phyloP scores from a whole-genome alignment of 2,113 vertebrate species.

The Ursus arctos region DNA sequence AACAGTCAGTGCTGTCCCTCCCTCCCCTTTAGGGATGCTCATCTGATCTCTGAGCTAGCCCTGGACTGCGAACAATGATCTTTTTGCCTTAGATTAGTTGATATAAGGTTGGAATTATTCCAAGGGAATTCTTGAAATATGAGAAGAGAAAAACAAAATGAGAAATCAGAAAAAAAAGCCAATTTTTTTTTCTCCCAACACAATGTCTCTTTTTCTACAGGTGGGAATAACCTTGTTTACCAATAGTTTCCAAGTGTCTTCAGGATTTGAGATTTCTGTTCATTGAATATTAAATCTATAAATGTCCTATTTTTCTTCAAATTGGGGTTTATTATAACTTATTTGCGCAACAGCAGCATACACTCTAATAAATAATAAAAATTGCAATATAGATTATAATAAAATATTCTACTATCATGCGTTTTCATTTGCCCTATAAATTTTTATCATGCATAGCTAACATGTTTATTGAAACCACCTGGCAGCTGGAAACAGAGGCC shows the following conservation, averaged over 20 bases:
- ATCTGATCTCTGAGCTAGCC: not conserved
- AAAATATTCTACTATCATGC: not conserved
- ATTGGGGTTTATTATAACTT: not conserved
- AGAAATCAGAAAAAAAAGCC: not conserved
- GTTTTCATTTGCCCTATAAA: not conserved
- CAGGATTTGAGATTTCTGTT: not conserved
- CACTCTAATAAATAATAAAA: not conserved
- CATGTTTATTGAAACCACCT: not conserved
- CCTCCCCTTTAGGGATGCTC: not conserved
- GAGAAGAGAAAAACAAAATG: not conserved
- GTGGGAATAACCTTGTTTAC: not conserved
- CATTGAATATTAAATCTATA: not conserved
- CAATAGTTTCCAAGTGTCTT: not conserved
- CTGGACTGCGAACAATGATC: not conserved
- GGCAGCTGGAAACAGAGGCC: not conserved
- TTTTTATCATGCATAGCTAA: not conserved
- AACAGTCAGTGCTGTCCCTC: not conserved
- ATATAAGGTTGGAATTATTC: not conserved
- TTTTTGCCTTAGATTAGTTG: not conserved
- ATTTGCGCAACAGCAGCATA: not conserved
- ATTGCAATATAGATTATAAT: not conserved
- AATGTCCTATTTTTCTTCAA: not conserved
- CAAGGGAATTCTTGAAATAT: constrained; percentile 19
- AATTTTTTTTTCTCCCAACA: not conserved
- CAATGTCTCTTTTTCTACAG: not conserved